These are phyloP conservation scores for Meta bourneti DNA, from an alignment of 2,888 invertebrate genomes.

Conservation along the genomic window DNA sequence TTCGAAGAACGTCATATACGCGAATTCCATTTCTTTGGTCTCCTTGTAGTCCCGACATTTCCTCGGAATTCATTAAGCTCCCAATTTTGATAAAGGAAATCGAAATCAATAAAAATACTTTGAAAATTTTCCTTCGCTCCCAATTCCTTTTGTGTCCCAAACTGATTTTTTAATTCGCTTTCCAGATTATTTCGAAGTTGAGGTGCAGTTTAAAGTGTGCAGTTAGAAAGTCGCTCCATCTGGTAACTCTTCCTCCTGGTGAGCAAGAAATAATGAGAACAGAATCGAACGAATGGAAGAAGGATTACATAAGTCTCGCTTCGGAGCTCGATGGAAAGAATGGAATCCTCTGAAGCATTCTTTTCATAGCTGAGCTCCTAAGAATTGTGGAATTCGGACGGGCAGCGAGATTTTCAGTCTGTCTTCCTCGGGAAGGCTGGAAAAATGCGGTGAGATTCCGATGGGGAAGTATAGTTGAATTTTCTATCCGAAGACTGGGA, in stretches of 20 bases:
- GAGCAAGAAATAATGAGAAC: not conserved
- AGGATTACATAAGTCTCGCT: not conserved
- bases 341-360: constrained; percentile 49
- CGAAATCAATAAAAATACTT: not conserved
- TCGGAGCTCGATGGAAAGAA: not conserved
- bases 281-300: not conserved
- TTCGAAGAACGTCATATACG: not conserved
- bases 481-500: not conserved
- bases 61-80: not conserved
- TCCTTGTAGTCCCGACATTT: not conserved
- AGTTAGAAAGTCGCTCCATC: not conserved
- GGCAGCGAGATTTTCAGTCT: not conserved
- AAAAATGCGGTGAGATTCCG: constrained; percentile 26
- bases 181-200: not conserved
- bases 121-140: not conserved
- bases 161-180: not conserved
- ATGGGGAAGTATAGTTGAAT: constrained; percentile 3
- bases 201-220: not conserved
- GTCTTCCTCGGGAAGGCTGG: not conserved
- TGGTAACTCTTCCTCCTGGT: not conserved
- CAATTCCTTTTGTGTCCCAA: not conserved
- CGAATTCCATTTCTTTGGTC: not conserved
- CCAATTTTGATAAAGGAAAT: not conserved
- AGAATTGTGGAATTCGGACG: constrained; percentile 13
- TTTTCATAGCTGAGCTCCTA: constrained; percentile 32